These are phyloP conservation scores for Monochamus alternatus DNA, from an alignment of 2,888 invertebrate species.

Conservation along the genomic window DNA sequence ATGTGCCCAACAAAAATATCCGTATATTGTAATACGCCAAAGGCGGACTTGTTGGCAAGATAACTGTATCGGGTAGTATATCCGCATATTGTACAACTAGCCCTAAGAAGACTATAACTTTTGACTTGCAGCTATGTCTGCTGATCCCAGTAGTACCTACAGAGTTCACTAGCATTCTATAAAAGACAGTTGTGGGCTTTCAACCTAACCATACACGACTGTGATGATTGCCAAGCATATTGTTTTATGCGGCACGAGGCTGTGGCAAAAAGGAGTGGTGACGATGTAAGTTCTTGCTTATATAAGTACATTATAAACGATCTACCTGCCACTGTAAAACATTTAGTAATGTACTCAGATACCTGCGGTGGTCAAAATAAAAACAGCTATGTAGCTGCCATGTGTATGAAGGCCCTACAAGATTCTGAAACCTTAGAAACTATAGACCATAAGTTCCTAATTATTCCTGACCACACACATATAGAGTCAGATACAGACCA, in stretches of 20 bases:
- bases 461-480: constrained; percentile 4
- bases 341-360: constrained; percentile 22
- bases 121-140: no score
- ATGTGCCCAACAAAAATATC: constrained; percentile 9
- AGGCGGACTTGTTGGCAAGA: background rate
- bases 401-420: constrained; percentile 23
- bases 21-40: background rate
- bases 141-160: no score
- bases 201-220: no score
- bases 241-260: no score
- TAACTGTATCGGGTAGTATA: constrained; percentile 1
- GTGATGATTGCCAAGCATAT: no score
- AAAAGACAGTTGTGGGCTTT: constrained; percentile 8
- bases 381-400: constrained; percentile 21
- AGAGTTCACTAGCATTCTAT: background rate
- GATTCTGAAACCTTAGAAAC: constrained; percentile 12
- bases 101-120: background rate
- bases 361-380: constrained; percentile 31
- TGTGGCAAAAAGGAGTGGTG: background rate
- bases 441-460: constrained; percentile 24
- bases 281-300: constrained; percentile 32
- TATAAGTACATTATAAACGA: constrained; percentile 27
- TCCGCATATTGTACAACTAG: background rate
- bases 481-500: constrained; percentile 14
- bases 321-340: constrained; percentile 15